Evolutionary conservation across 2,797 vertebrate species (phyloP), one percentile per base, ranked within the genome.

Genomic region (Anguilla pacifica): DNA sequence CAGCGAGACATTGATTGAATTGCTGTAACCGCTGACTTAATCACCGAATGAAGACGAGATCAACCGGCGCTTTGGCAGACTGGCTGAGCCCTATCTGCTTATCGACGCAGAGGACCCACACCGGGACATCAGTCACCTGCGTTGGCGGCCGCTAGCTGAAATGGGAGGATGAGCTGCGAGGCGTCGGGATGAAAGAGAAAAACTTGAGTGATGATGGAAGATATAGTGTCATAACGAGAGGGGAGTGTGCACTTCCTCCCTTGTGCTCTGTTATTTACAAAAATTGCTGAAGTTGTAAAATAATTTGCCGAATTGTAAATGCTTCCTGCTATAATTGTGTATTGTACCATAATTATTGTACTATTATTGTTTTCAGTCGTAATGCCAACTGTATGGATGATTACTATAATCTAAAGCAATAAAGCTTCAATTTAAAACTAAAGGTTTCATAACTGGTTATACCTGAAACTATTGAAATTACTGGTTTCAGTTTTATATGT

Each of bases 261-360:
- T 90, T 86, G 85, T 86, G 72, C 91, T 87, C 90, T 93, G 92
- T 86, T 93, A 91, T 90, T 91, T 79, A 31, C 85, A 83, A 81
- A 61, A 93, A 93, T 17, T 88, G 91, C 92, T 92, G 35, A 84
- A 89, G 89, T 92, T 96, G 94, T 96, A 95, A 95, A 95, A 94
- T 92, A 89, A 93, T 93, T 86, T 88, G 93, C 94, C 93, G 94
- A 90, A 92, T 93, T 96, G 95, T 96, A 96, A 96, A 94, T 94
- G 92, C 92, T 92, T 88, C 91, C 91, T 93, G 93, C 93, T 94
- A 95, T 95, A 92, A 67, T 67, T 94, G 94, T 95, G 93, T 95
- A 96, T 92, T 96, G 95, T 96, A 95, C 92, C 89, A 96, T 96
- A 96, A 95, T 95, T 95, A 94, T 95, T 96, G 95, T 95, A 96